These are phyloP conservation scores for Oligia fasciuncula DNA, from an alignment of 2,888 invertebrate species.

Conservation along the genomic window DNA sequence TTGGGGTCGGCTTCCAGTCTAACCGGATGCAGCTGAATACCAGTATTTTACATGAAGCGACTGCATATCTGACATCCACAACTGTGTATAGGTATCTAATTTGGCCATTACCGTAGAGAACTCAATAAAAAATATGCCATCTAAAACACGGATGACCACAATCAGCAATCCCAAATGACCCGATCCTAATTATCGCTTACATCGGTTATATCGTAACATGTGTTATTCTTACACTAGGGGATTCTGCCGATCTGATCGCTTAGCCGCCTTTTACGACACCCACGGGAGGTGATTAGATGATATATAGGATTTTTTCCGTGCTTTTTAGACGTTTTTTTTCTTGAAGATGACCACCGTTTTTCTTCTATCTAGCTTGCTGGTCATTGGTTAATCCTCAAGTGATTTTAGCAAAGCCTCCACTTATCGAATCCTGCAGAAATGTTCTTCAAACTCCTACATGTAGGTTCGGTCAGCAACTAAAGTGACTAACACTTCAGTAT, in stretches of 20 bases:
- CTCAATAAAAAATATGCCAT: background rate
- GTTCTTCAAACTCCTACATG: background rate
- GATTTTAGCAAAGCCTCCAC: background rate
- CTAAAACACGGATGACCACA: background rate
- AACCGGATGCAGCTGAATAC: no score
- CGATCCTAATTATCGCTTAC: constrained; percentile 26
- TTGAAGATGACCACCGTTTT: background rate
- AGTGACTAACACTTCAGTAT: background rate
- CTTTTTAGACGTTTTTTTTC: constrained; percentile 14
- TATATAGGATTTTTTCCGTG: constrained; percentile 20
- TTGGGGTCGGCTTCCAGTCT: no score
- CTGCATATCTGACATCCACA: no score
- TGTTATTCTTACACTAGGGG: constrained; percentile 34
- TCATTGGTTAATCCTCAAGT: constrained; percentile 16
- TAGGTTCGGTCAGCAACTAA: background rate
- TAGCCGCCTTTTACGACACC: constrained; percentile 47
- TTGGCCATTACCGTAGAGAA: background rate
- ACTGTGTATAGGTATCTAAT: background rate
- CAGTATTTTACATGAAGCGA: no score
- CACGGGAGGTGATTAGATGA: constrained; percentile 49
- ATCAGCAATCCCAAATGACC: background rate
- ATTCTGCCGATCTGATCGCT: constrained; percentile 33
- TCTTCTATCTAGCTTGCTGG: background rate
- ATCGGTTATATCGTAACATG: constrained; percentile 17
- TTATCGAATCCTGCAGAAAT: background rate